Conservation (phyloP, 1,140 invertebrate genomes). For the Ctenoplectra terminalis region DNA sequence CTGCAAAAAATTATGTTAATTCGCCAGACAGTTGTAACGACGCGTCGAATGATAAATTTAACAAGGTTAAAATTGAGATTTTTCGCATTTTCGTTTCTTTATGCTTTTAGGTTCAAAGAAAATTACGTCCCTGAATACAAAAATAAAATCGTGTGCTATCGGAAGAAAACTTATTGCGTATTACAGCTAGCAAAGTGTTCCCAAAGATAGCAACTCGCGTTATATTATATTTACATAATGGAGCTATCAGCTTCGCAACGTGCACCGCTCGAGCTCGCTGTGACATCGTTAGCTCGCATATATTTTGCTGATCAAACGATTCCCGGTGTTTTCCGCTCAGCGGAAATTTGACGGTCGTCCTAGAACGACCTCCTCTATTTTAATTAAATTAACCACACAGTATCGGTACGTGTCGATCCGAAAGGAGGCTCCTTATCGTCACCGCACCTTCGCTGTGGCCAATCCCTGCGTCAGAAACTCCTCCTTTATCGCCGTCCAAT, state of each 20-base stretch:
- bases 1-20: neutral
- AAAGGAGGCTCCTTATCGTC: neutral
- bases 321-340: neutral
- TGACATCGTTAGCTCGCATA: neutral
- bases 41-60: too few species aligned
- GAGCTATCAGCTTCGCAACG: neutral
- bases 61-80: too few species aligned
- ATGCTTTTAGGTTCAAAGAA: too few species aligned
- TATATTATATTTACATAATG: neutral
- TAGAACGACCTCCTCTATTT: neutral
- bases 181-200: neutral
- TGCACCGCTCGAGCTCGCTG: too few species aligned
- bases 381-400: neutral
- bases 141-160: neutral
- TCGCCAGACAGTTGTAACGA: neutral
- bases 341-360: neutral
- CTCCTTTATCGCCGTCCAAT: conserved; percentile 10
- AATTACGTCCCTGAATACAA: neutral
- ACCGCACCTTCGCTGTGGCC: neutral
- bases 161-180: neutral
- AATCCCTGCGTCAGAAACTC: neutral
- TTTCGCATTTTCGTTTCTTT: too few species aligned
- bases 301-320: neutral
- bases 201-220: neutral
- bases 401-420: neutral